Evolutionary conservation across 2,888 invertebrate species (phyloP), one percentile per base, ranked within the genome.

Genomic region (Athrips mouffetella): DNA sequence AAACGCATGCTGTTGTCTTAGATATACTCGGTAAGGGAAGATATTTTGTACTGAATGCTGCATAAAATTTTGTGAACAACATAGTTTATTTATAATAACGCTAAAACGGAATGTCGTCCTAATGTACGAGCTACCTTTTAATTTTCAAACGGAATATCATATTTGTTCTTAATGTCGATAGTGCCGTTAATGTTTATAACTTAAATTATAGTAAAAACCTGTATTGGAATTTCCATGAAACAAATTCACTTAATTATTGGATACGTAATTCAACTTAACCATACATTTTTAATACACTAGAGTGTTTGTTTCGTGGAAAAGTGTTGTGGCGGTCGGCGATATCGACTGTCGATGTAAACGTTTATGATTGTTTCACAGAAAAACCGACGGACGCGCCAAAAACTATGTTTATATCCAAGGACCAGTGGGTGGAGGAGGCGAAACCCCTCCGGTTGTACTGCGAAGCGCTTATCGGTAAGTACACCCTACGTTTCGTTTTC

Each of bases 381-480:
- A 92, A 91, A 74, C 86, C 89, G 52, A 90, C 91, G 27, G 91
- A 91, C 63, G 82, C 89, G 45, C 91, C 92, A 42, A 86, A 89
- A 76, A 90, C 91, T 45, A 94, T 94, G 63, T 94, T 92, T 78
- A 89, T 90, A 57, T 92, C 94, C 10, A 84, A 89, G 57, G 91
- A 93, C 63, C 91, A 91, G 74, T 89, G 91, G 77, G 90, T 90
- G 49, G 89, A 89, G 49, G 80, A 92, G 51, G 93, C 92, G 6
- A 89, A 89, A 49, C 79, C 87, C n/a, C 85, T 92, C 25, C 87
- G 94, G 47, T 84, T 94, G 42, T 94, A 92, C 83, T 94, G 94
- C 77, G 94, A 94, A 80, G 94, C 94, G 39, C 93, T 94, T 66
- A 91, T 93, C 49, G 94, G 94, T 91, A 87, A 91, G 89, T 62